Conservation (phyloP, 2,113 vertebrate species). For the Lampris megalopsis region DNA sequence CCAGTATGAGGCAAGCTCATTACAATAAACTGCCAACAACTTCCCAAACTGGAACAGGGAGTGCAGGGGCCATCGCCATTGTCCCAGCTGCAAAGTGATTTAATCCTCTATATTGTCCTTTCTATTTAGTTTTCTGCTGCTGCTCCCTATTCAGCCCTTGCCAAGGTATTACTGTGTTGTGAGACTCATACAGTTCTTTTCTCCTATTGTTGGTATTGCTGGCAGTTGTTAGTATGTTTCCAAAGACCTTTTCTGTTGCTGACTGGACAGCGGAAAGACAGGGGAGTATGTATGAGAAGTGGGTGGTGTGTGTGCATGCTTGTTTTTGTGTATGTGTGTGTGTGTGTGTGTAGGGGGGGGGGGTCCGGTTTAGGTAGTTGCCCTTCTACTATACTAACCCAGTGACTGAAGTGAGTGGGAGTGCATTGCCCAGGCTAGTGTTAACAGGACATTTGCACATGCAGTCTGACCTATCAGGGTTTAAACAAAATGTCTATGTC, state of each 20-base stretch:
- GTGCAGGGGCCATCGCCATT: constrained; percentile 63
- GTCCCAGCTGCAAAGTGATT: constrained; percentile 58
- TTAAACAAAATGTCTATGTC: background rate
- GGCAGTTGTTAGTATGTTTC: constrained; percentile 24
- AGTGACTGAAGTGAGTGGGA: background rate
- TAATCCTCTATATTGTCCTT: constrained; percentile 61
- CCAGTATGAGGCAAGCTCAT: constrained; percentile 42
- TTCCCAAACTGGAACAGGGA: constrained; percentile 59
- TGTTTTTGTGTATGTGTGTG: background rate
- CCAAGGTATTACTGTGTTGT: constrained; percentile 59
- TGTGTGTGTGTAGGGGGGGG: background rate
- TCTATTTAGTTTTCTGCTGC: constrained; percentile 50
- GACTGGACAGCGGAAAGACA: constrained; percentile 10
- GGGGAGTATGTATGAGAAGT: background rate
- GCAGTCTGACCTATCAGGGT: background rate
- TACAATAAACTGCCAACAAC: constrained; percentile 66
- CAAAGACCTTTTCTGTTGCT: constrained; percentile 27
- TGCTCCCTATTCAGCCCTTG: constrained; percentile 49
- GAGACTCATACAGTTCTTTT: constrained; percentile 23
- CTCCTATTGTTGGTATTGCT: constrained; percentile 27
- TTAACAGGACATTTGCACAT: background rate
- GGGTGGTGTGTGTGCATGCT: background rate
- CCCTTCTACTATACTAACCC: background rate
- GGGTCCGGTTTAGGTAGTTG: background rate
- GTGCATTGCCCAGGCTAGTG: background rate